Evolutionary conservation across 2,113 vertebrate genomes (phyloP).

Genomic region (Polypterus senegalus): DNA sequence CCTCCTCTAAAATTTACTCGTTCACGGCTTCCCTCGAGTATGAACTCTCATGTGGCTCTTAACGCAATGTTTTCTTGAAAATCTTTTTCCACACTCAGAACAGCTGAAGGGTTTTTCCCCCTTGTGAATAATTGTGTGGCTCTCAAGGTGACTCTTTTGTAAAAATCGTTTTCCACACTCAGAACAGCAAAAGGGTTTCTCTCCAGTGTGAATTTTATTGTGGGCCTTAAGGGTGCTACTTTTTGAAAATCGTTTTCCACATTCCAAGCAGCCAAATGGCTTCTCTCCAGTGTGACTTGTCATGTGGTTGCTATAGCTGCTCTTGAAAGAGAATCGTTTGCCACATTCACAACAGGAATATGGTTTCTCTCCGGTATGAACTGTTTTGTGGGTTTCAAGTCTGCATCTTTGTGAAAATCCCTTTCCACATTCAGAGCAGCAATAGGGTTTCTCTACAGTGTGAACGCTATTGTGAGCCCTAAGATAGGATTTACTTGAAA

Average conservation of each 20-base stretch:
- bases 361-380: too few species aligned
- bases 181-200: slow-evolving; percentile 12
- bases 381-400: slow-evolving; percentile 41
- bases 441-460: too few species aligned
- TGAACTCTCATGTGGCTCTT: too few species aligned
- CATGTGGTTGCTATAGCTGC: slow-evolving; percentile 4
- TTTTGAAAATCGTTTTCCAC: slow-evolving; percentile 15
- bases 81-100: slow-evolving; percentile 30
- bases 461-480: too few species aligned
- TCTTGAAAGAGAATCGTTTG: slow-evolving; percentile 17
- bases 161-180: too few species aligned
- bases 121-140: too few species aligned
- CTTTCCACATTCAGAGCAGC: too few species aligned
- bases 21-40: too few species aligned
- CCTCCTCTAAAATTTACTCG: too few species aligned
- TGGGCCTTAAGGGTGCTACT: slow-evolving; percentile 17
- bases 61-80: not conserved
- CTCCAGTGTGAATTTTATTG: slow-evolving; percentile 15
- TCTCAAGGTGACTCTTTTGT: too few species aligned
- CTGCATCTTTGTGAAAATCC: slow-evolving; percentile 28
- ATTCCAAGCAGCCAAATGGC: slow-evolving; percentile 12
- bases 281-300: slow-evolving; percentile 17
- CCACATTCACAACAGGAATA: too few species aligned
- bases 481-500: too few species aligned
- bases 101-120: slow-evolving; percentile 1